Base-by-base conservation (phyloP, 2,113 vertebrate species). In the Pungitius pungitius region DNA sequence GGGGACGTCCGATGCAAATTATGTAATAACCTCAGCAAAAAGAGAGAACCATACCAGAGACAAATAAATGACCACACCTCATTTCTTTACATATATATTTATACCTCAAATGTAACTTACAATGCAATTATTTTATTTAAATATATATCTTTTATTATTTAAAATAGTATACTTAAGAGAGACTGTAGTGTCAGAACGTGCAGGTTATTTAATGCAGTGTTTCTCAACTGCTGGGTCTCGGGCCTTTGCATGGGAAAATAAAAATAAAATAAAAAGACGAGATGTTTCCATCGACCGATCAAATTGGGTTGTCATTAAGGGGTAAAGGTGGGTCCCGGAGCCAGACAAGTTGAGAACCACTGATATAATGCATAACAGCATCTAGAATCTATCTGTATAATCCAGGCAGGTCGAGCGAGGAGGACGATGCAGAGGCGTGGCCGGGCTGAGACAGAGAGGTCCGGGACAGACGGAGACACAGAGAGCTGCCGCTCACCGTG, bases 361-460 rank as follows among this genome's bases (percentile, higher is more conserved):
- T n/a, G n/a, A n/a, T n/a, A n/a, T n/a, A n/a, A n/a, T n/a, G n/a
- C n/a, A n/a, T n/a, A n/a, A n/a, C n/a, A n/a, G 35, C 17, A 13
- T 45, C n/a, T 20, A 5, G 8, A 35, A 55, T 49, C 18, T 20
- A n/a, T 49, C 20, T 60, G 22, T 75, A 78, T 22, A 80, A 43
- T 39, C 40, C 72, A 27, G 83, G 70, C 27, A 74, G 73, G 15
- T 26, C 80, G 22, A 69, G 12, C 18, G 54, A 63, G 49, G 71
- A 73, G 15, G 70, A 64, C 12, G 71, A 73, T 1, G 77, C 33
- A 52, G 77, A 86, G 10, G 17, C 66, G 17, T 45, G 47, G 22
- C 13, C 2, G 4, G 39, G 59, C 35, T 77, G 77, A 58, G 42
- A 49, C 26, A 39, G 49, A 55, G 76, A 69, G 17, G 59, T 55